Conservation (phyloP, 2,113 vertebrate species). For the Psilopogon haemacephalus region DNA sequence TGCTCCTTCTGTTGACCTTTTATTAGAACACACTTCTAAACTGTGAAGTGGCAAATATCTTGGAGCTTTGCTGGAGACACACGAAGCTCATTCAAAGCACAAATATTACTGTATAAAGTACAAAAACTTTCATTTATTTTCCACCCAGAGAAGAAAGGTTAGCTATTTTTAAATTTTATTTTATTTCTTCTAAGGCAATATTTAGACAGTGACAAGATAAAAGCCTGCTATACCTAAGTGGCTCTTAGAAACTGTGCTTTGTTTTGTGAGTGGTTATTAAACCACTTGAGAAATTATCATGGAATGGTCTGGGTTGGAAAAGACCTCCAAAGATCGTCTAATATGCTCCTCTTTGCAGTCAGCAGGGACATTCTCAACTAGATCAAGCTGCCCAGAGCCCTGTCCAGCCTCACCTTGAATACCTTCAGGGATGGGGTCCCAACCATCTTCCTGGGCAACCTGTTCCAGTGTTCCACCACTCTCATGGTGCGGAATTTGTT, state of each 20-base stretch:
- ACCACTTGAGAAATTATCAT: background rate
- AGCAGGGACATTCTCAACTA: no score
- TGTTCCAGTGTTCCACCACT: no score
- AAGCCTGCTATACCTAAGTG: constrained; percentile 22
- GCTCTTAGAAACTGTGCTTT: background rate
- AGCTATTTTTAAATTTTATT: constrained; percentile 6
- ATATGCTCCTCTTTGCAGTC: no score
- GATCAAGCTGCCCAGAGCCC: no score
- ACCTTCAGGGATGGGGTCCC: no score
- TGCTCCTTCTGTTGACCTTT: constrained; percentile 67
- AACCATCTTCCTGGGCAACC: no score
- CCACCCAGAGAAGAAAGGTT: constrained; percentile 62
- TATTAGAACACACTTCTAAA: constrained; percentile 63
- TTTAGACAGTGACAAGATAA: constrained; percentile 44
- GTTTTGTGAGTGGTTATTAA: background rate
- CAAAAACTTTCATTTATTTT: constrained; percentile 64
- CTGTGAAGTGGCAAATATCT: constrained; percentile 51
- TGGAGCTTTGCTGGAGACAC: constrained; percentile 54
- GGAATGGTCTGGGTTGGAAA: no score
- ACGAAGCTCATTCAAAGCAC: constrained; percentile 29
- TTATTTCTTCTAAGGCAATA: background rate
- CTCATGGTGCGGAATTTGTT: no score
- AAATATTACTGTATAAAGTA: constrained; percentile 53
- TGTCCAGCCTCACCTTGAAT: no score
- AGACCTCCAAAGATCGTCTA: no score